phyloP scores from a whole-genome alignment of 1,140 invertebrate species.

The Cecropterus lyciades region DNA sequence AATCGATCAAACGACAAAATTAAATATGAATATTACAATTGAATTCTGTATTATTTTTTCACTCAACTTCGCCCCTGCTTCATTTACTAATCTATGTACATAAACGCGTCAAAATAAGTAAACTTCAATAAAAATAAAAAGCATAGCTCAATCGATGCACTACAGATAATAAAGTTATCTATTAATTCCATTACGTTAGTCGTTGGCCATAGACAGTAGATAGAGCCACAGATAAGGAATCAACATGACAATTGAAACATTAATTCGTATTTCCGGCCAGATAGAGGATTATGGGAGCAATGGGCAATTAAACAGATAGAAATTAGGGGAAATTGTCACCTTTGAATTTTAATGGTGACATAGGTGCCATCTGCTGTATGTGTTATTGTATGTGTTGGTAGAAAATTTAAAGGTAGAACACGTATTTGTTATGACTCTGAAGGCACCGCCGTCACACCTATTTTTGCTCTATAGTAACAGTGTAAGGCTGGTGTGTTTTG shows the following conservation, averaged over 20 bases:
- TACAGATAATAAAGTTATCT: no score
- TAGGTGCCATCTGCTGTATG: slow-evolving; percentile 34
- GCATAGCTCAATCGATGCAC: neutral
- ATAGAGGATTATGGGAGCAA: slow-evolving; percentile 41
- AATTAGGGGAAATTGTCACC: slow-evolving; percentile 49
- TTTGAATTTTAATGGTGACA: slow-evolving; percentile 39
- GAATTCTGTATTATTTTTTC: no score
- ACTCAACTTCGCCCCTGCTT: no score
- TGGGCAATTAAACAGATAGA: slow-evolving; percentile 47
- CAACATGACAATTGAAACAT: slow-evolving; percentile 43
- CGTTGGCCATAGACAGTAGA: slow-evolving; percentile 25
- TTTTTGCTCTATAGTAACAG: slow-evolving; percentile 1
- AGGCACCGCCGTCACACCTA: neutral
- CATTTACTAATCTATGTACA: no score
- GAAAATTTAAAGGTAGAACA: neutral
- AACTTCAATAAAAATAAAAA: neutral
- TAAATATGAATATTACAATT: no score
- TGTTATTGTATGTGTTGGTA: neutral
- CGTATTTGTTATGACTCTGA: no score
- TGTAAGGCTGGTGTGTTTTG: no score
- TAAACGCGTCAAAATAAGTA: no score
- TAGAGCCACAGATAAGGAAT: slow-evolving; percentile 30
- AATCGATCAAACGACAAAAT: no score
- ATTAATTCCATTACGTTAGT: slow-evolving; percentile 25
- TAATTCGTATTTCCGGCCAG: slow-evolving; percentile 44